Base-by-base conservation (phyloP, 1,140 invertebrate genomes). In the Lepidurus apus region DNA sequence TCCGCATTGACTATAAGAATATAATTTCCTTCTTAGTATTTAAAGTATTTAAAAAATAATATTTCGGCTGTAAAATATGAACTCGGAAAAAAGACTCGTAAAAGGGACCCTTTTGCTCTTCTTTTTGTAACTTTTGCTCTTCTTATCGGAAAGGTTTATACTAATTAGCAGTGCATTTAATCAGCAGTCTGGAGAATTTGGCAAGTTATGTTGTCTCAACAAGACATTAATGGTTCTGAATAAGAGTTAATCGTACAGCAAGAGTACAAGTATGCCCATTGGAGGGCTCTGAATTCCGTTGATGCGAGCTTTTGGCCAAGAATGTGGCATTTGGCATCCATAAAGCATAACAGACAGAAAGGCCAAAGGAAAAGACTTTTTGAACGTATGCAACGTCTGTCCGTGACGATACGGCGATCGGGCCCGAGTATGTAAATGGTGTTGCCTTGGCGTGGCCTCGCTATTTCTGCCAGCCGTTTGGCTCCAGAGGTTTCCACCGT, bases 281-380 rank as follows among this genome's bases (percentile, higher is more conserved):
- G 53, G 53, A 65, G 21, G 53, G 17, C 53, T n/a, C 53, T 17
- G 53, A 65, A 65, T 65, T n/a, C 53, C 53, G 53, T 21, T 65
- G 53, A n/a, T n/a, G 21, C 53, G 53, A 65, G 21, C 53, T 13
- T 65, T 65, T 65, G 53, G 53, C 53, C 53, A 65, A 65, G 53
- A 65, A 65, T 65, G 53, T 65, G 53, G 53, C 53, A 65, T 65
- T 65, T 65, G 53, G 53, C 53, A 65, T 21, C 53, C 53, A 65
- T 65, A 65, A 65, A 65, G 53, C 53, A 65, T 65, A 65, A 65
- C 53, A 65, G 53, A 65, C 53, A 65, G 53, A 9, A 65, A 11
- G 53, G 53, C 17, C 17, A 65, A 65, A 65, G 13, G 53, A 65
- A 65, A 65, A 65, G 8, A 21, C 21, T 21, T 65, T 17, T 65